Evolutionary conservation across 2,888 invertebrate species (phyloP), one percentile per base, ranked within the genome.

Genomic region (Oxyteleia sp.): DNA sequence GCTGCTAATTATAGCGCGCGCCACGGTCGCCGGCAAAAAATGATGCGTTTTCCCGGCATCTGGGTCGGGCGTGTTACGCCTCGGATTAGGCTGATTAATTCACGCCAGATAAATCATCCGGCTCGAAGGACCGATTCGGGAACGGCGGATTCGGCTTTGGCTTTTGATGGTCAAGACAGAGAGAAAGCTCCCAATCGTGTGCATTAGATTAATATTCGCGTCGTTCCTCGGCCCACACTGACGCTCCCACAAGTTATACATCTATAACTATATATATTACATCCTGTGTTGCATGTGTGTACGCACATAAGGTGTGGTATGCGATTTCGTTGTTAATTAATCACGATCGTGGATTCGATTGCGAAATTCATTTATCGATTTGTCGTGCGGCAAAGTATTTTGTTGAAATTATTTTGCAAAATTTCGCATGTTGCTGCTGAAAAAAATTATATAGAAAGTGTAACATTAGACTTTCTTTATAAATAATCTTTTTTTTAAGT

Each of bases 251-350:
- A 78, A 61, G 20, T 79, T 49, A 51, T 71, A 55, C 49, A 57
- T 41, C 55, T 59, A 69, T 41, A 57, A 51, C 66, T 74, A 59
- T 72, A 71, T 64, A 69, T 38, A 47, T 55, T 63, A 76, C 79
- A 72, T 80, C 80, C 80, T 80, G 80, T 59, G 43, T 51, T 51
- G 75, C 75, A 66, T 75, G 64, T 53, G 75, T 49, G 49, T 18
- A 43, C 38, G 49, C 81, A 51, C 81, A 79, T 78, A 86, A 86
- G 86, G 84, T 55, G 84, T 75, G 86, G 81, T 57, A 81, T 64
- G 78, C 76, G 81, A 79, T 78, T 81, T 81, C 32, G 68, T 81
- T 51, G 68, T 74, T 71, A 71, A 79, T 79, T 79, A 79, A 81
- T 74, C 74, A 59, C 80, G 66, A 80, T 80, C 72, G 59, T 15